Evolutionary conservation across 2,888 invertebrate species (phyloP).

Genomic region (Gortyna flavago): DNA sequence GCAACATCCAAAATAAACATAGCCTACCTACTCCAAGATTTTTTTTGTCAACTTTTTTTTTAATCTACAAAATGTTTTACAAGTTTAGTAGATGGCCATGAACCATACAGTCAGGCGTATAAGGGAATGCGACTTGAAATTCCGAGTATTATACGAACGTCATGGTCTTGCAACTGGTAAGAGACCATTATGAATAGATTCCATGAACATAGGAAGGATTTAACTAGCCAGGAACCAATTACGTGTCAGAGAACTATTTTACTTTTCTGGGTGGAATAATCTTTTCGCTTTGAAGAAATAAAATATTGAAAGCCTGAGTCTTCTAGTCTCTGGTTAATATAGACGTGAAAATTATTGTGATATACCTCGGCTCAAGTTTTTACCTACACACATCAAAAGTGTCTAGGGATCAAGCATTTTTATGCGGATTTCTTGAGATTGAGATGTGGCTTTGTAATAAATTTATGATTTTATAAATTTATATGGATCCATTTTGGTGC

Average conservation of each 20-base stretch:
- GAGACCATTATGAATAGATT: constrained; percentile 51
- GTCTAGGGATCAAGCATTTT: too few relatives aligned
- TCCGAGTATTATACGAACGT: constrained; percentile 58
- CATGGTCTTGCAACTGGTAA: constrained; percentile 37
- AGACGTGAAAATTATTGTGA: neutral
- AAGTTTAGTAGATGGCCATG: constrained; percentile 59
- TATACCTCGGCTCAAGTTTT: neutral
- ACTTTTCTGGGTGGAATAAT: neutral
- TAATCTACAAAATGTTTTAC: constrained; percentile 25
- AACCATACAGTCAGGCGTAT: constrained; percentile 52
- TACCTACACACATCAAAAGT: too few relatives aligned
- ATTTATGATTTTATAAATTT: too few relatives aligned
- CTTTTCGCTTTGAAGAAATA: neutral
- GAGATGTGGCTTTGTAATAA: too few relatives aligned
- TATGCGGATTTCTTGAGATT: too few relatives aligned
- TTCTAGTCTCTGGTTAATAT: too few relatives aligned
- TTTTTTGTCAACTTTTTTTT: constrained; percentile 37
- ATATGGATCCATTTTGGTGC: too few relatives aligned
- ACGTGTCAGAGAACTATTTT: constrained; percentile 1
- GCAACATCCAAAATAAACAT: neutral
- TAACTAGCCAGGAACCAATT: constrained; percentile 34
- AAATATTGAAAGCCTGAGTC: neutral
- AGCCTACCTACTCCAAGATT: constrained; percentile 2
- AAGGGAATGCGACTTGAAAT: constrained; percentile 59
- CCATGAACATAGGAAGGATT: constrained; percentile 39